These are phyloP conservation scores for Agapetus fuscipes DNA, from an alignment of 2,888 invertebrate species.

Conservation along the genomic window DNA sequence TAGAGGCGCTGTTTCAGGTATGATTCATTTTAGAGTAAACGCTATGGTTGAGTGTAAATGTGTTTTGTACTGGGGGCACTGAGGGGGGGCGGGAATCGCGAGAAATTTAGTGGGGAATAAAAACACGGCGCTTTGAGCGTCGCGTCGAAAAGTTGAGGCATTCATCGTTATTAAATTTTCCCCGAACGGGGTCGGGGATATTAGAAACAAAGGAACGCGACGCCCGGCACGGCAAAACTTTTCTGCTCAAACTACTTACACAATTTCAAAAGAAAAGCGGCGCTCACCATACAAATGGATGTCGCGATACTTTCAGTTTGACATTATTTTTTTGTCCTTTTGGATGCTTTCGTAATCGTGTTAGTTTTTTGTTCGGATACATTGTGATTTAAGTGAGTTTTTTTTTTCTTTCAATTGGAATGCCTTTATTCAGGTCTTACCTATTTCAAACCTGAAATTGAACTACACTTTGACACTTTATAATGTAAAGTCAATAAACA, in stretches of 20 bases:
- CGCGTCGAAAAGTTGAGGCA: slow-evolving; percentile 20
- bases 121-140: slow-evolving; percentile 21
- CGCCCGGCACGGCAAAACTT: neutral
- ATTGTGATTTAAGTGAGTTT: too few species aligned
- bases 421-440: too few species aligned
- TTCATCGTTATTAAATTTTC: slow-evolving; percentile 21
- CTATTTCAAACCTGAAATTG: too few species aligned
- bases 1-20: too few species aligned
- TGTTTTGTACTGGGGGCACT: too few species aligned
- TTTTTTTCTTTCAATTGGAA: too few species aligned
- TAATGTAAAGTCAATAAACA: too few species aligned
- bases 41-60: too few species aligned
- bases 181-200: slow-evolving; percentile 14
- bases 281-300: neutral
- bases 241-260: neutral
- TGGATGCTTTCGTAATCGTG: neutral
- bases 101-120: slow-evolving; percentile 20
- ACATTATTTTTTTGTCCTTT: neutral
- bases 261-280: neutral
- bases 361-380: neutral
- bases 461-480: too few species aligned
- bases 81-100: slow-evolving; percentile 1
- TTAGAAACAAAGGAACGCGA: slow-evolving; percentile 7
- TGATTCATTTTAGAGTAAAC: too few species aligned
- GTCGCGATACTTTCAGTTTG: neutral